A percentile compares a stretch with the other conserved stretches of the same genome.
Evolutionary conservation across 1,140 invertebrate genomes (phyloP).

Genomic region (Bombus fervidus): DNA sequence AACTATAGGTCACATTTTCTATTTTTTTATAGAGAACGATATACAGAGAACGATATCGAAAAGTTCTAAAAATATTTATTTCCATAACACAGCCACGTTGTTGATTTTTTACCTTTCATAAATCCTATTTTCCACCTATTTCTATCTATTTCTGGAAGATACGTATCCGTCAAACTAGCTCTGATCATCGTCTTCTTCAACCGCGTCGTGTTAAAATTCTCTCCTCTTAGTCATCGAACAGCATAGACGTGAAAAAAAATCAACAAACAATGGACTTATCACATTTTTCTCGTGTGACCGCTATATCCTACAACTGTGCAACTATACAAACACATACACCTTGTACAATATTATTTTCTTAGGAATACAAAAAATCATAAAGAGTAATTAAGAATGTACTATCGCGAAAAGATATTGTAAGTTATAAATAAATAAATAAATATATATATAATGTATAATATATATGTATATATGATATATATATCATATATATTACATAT

Average conservation of each 20-base stretch:
- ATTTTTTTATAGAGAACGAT: no score
- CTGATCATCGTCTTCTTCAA: not conserved
- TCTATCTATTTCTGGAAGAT: no score
- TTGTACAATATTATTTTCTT: slow-evolving; percentile 35
- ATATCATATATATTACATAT: no score
- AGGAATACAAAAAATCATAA: not conserved
- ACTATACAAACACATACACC: not conserved
- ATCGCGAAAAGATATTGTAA: slow-evolving; percentile 32
- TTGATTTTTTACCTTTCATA: not conserved
- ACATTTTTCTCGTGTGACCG: not conserved
- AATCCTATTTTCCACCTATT: not conserved
- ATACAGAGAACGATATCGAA: no score
- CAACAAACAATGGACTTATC: not conserved
- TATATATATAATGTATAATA: slow-evolving; percentile 8
- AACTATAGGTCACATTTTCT: no score
- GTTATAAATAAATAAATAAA: not conserved
- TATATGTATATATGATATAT: no score
- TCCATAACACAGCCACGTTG: not conserved
- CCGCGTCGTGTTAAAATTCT: no score
- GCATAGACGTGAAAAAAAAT: not conserved
- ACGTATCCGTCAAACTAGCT: no score
- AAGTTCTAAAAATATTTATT: no score
- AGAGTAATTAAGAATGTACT: slow-evolving; percentile 49
- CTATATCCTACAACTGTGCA: not conserved
- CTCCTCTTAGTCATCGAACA: no score